phyloP scores from a whole-genome alignment of 30 jellyfish, hydroid and myxozoan genomes.

The Morbakka virulenta region DNA sequence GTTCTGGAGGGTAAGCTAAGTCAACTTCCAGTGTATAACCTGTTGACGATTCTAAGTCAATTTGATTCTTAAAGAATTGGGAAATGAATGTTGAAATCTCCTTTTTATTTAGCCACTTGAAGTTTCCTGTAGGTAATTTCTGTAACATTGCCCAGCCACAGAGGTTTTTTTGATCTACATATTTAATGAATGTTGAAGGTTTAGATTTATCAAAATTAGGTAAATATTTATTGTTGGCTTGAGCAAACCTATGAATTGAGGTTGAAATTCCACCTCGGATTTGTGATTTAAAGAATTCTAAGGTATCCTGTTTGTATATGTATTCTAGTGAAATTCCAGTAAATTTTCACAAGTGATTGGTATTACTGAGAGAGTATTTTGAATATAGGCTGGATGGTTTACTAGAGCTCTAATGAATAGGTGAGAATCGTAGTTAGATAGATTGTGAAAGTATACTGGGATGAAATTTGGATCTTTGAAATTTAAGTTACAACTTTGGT shows the following conservation, averaged over 20 bases:
- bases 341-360: conserved; percentile 22
- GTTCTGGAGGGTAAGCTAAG: too few species aligned
- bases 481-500: conserved; percentile 33
- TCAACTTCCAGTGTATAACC: too few species aligned
- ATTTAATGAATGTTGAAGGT: conserved; percentile 22
- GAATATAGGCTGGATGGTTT: too few species aligned
- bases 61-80: conserved; percentile 26
- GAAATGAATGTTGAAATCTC: conserved; percentile 27
- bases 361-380: too few species aligned
- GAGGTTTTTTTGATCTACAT: conserved; percentile 73
- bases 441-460: too few species aligned
- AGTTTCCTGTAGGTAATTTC: conserved; percentile 59
- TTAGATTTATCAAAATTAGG: background rate
- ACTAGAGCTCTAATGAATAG: too few species aligned
- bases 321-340: conserved; percentile 22
- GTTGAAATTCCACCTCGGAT: conserved; percentile 35
- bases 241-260: conserved; percentile 25
- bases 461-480: too few species aligned
- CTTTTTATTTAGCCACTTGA: conserved; percentile 37
- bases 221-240: conserved; percentile 23
- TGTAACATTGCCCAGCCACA: too few species aligned
- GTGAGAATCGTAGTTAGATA: too few species aligned
- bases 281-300: conserved; percentile 18
- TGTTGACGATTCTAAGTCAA: conserved; percentile 30
- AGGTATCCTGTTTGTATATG: conserved; percentile 8